These are phyloP conservation scores for Melipona beecheii DNA, from an alignment of 2,888 invertebrate genomes.

Conservation along the genomic window DNA sequence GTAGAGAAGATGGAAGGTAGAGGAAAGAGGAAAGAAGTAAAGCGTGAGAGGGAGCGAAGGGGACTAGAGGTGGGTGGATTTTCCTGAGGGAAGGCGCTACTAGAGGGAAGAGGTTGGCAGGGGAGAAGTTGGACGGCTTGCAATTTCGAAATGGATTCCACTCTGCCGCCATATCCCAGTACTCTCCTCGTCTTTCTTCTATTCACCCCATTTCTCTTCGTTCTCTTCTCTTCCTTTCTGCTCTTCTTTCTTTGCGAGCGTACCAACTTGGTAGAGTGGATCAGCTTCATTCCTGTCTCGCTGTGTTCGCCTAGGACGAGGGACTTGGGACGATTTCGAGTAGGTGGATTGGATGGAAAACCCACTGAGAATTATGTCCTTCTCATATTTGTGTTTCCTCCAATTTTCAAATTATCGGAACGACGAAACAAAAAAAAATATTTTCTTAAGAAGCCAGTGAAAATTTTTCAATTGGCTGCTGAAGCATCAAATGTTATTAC, in stretches of 20 bases:
- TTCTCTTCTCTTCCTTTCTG: constrained; percentile 58
- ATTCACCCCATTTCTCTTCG: constrained; percentile 59
- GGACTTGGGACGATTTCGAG: constrained; percentile 51
- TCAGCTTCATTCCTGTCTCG: constrained; percentile 74
- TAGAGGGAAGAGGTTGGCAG: constrained; percentile 62
- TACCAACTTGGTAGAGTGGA: constrained; percentile 66
- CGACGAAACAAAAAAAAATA: background rate
- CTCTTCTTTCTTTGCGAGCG: constrained; percentile 36
- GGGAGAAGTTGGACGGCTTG: constrained; percentile 76
- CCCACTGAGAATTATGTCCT: constrained; percentile 66
- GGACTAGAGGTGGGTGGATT: constrained; percentile 71
- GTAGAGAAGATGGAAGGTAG: background rate
- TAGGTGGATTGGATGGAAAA: constrained; percentile 80
- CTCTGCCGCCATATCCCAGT: constrained; percentile 68
- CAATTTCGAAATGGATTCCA: constrained; percentile 84
- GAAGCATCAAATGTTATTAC: background rate
- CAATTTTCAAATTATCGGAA: constrained; percentile 62
- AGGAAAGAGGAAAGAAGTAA: background rate
- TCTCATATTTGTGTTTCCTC: constrained; percentile 42
- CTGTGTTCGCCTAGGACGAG: constrained; percentile 64
- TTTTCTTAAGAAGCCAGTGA: background rate
- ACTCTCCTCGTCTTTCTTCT: constrained; percentile 50
- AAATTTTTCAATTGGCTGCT: background rate
- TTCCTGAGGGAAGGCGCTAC: constrained; percentile 80
- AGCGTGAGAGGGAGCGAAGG: background rate